phyloP scores from a whole-genome alignment of 2,113 vertebrate genomes.

The human (Homo sapiens) region GRCh38 chr3:190485501-190486000 shows the following conservation, averaged over 20 bases:
- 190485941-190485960: conserved; percentile 55
- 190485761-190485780: not conserved
- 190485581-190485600: not conserved
- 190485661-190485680: not conserved
- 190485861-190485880: not conserved
- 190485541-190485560: conserved; percentile 54
- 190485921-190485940: not conserved
- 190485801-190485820: not conserved
- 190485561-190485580: conserved; percentile 39
- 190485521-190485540: conserved; percentile 51
- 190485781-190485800: not conserved
- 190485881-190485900: not conserved
- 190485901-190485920: conserved; percentile 3
- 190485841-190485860: not conserved
- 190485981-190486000: not conserved
- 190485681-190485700: not conserved
- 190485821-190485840: not conserved
- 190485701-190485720: not conserved
- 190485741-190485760: not conserved
- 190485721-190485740: not conserved
- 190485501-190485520: conserved; percentile 33
- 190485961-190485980: conserved; percentile 48
- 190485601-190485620: not conserved
- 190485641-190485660: conserved; percentile 26
- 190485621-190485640: conserved; percentile 5